Evolutionary conservation across 2,113 vertebrate genomes (phyloP).

Genomic region (Ceuthmochares aereus): DNA sequence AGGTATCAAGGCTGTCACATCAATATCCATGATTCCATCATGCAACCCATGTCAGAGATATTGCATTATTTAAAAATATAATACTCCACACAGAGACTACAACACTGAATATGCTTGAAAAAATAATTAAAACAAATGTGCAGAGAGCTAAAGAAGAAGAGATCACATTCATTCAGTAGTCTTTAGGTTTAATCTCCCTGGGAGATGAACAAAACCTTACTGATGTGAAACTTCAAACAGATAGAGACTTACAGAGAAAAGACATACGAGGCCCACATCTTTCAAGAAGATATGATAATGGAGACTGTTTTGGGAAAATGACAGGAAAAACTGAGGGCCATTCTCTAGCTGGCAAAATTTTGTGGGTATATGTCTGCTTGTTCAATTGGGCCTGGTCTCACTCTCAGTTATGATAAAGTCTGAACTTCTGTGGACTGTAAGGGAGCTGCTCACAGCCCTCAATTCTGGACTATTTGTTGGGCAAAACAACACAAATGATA

Average conservation of each 20-base stretch:
- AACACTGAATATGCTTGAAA: neutral
- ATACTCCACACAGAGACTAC: neutral
- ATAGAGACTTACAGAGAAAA: neutral
- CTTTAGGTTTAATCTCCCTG: neutral
- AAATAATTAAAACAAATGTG: constrained; percentile 6
- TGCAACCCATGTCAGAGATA: constrained; percentile 6
- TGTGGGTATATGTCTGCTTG: neutral
- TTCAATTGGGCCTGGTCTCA: neutral
- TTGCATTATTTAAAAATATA: constrained; percentile 33
- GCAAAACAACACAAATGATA: neutral
- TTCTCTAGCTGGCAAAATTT: neutral
- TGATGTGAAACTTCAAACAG: neutral
- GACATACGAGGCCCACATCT: neutral
- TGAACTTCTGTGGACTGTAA: neutral
- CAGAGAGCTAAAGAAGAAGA: neutral
- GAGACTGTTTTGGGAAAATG: neutral
- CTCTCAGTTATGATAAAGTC: neutral
- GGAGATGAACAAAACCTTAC: neutral
- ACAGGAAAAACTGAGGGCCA: neutral
- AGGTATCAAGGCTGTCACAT: constrained; percentile 42
- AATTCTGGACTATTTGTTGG: neutral
- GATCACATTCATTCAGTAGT: neutral
- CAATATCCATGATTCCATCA: constrained; percentile 16
- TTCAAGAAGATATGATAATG: neutral
- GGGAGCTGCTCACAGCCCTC: neutral